Conservation (phyloP, 2,888 invertebrate species). For the Dorcus hopei region DNA sequence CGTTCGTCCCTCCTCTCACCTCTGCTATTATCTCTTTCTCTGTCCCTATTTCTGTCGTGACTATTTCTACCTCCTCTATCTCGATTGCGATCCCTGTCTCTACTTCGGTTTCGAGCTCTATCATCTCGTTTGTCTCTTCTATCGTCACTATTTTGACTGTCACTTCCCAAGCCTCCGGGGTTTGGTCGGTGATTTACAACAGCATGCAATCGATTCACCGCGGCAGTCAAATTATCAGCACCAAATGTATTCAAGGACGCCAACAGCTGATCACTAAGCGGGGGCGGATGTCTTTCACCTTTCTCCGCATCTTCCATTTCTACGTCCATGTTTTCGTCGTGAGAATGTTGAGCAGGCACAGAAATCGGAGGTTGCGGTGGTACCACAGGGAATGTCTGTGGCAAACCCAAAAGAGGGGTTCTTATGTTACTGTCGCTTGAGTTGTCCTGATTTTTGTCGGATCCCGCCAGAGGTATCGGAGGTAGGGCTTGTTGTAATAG, state of each 20-base stretch:
- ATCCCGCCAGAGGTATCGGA: conserved; percentile 25
- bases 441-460: conserved; percentile 23
- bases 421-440: conserved; percentile 7
- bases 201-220: conserved; percentile 24
- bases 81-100: conserved; percentile 42
- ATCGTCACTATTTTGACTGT: conserved; percentile 34
- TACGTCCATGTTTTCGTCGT: conserved; percentile 75
- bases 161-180: conserved; percentile 7
- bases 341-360: conserved; percentile 15
- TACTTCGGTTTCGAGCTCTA: conserved; percentile 35
- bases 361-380: conserved; percentile 39
- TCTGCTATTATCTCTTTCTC: conserved; percentile 24
- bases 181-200: conserved; percentile 16
- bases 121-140: conserved; percentile 28
- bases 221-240: conserved; percentile 24
- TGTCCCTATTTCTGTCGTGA: conserved; percentile 37
- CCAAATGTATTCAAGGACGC: conserved; percentile 36
- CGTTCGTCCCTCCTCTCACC: conserved; percentile 32
- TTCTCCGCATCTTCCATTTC: conserved; percentile 65
- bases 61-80: conserved; percentile 33
- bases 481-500: conserved; percentile 38
- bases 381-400: conserved; percentile 22
- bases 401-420: conserved; percentile 6
- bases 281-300: conserved; percentile 34
- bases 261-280: conserved; percentile 53